Evolutionary conservation across 2,797 vertebrate species (phyloP).

Genomic region (Heterohyrax brucei): DNA sequence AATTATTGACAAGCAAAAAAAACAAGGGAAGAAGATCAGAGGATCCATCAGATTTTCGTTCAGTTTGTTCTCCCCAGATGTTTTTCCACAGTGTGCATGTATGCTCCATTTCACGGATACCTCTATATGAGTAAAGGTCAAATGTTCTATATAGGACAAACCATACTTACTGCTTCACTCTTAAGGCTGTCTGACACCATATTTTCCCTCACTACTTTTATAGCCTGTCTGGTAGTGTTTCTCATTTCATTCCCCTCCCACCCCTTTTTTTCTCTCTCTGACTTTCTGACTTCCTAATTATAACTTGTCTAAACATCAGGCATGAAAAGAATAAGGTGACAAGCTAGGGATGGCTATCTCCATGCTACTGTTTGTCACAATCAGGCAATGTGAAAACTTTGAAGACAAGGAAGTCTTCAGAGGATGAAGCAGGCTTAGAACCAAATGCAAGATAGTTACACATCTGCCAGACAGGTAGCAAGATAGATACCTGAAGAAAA

Average conservation of each 20-base stretch:
- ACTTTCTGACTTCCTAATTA: neutral
- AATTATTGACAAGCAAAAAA: constrained; percentile 60
- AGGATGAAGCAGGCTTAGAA: neutral
- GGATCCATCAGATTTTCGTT: neutral
- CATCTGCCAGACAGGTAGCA: neutral
- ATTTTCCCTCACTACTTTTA: neutral
- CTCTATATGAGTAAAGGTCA: neutral
- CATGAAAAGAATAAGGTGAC: neutral
- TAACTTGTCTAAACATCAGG: constrained; percentile 53
- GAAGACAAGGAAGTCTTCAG: neutral
- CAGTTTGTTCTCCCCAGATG: neutral
- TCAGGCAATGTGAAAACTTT: neutral
- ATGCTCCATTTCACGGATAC: constrained; percentile 7
- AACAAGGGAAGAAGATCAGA: constrained; percentile 15
- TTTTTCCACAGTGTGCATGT: neutral
- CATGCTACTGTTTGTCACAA: neutral
- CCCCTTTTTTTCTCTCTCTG: neutral
- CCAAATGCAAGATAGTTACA: neutral
- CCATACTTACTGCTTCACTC: neutral
- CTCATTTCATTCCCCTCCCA: neutral
- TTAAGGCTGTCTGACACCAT: neutral
- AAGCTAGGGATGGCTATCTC: neutral
- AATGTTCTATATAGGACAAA: neutral
- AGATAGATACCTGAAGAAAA: neutral
- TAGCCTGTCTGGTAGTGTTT: neutral